Conservation (phyloP, 92 coral and sea anemone genomes). For the Bergia sp. region DNA sequence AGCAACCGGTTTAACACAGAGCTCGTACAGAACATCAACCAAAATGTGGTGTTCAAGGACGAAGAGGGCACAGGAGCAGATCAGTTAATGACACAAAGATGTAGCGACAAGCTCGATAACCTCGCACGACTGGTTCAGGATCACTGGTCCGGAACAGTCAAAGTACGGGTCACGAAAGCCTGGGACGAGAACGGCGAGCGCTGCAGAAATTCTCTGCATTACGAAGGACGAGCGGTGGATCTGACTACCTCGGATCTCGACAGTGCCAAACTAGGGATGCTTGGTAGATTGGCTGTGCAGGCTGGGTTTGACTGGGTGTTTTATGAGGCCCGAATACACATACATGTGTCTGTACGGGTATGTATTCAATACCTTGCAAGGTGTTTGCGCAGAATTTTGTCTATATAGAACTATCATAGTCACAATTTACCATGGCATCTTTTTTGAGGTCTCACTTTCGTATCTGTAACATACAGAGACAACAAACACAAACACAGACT, state of each 20-base stretch:
- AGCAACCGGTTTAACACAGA: constrained; percentile 60
- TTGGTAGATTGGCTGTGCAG: constrained; percentile 82
- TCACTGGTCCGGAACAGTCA: constrained; percentile 71
- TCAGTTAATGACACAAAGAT: constrained; percentile 59
- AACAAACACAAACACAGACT: no score
- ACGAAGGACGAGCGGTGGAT: constrained; percentile 95
- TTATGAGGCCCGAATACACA: constrained; percentile 62
- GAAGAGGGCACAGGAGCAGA: constrained; percentile 54
- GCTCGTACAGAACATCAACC: constrained; percentile 67
- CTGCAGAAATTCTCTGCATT: constrained; percentile 70
- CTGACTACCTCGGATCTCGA: constrained; percentile 78
- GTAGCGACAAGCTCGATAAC: constrained; percentile 72
- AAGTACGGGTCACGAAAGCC: constrained; percentile 82
- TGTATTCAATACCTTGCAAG: constrained; percentile 53
- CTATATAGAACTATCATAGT: no score
- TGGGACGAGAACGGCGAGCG: constrained; percentile 82
- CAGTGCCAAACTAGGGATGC: constrained; percentile 63
- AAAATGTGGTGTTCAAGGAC: constrained; percentile 80
- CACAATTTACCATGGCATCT: no score
- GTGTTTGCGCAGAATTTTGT: no score
- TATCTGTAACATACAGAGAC: no score
- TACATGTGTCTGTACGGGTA: constrained; percentile 85
- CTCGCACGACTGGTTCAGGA: constrained; percentile 68
- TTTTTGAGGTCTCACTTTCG: no score
- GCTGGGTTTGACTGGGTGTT: constrained; percentile 93